Percentiles rank a stretch among this genome's conserved stretches.
Evolutionary conservation across 92 coral and sea anemone genomes (phyloP).

Genomic region (Heteractis magnifica): DNA sequence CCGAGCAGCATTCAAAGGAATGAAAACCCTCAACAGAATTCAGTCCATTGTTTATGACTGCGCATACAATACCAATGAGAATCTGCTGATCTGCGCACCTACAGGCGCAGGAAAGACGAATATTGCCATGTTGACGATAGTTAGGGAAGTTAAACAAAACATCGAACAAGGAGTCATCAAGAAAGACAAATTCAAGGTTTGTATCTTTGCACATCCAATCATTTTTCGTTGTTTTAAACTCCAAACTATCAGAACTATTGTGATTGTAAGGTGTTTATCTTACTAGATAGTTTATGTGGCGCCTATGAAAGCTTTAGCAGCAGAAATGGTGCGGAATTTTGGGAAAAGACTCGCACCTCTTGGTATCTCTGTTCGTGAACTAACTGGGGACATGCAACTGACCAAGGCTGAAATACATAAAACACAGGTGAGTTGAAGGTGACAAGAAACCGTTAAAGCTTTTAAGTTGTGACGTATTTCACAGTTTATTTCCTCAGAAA

Average conservation of each 20-base stretch:
- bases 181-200: constrained; percentile 95
- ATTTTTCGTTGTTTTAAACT: background rate
- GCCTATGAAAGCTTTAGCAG: constrained; percentile 99
- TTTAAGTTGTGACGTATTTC: background rate
- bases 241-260: background rate
- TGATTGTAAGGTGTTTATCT: background rate
- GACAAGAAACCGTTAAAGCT: background rate
- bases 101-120: constrained; percentile 99
- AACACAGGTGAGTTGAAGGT: constrained; percentile 68
- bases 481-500: too few relatives aligned
- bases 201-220: background rate
- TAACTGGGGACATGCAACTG: constrained; percentile 98
- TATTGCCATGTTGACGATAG: constrained; percentile 92
- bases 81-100: constrained; percentile 94
- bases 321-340: constrained; percentile 98
- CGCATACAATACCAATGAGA: constrained; percentile 92
- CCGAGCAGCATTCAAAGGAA: constrained; percentile 84
- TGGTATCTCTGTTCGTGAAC: constrained; percentile 86
- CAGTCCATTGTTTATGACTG: constrained; percentile 96
- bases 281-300: constrained; percentile 91
- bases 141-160: constrained; percentile 87
- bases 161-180: constrained; percentile 88
- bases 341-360: constrained; percentile 86
- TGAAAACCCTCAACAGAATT: constrained; percentile 83
- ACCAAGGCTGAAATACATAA: constrained; percentile 90